Evolutionary conservation across 2,888 invertebrate species (phyloP).

Genomic region (Mycalesis mineus): DNA sequence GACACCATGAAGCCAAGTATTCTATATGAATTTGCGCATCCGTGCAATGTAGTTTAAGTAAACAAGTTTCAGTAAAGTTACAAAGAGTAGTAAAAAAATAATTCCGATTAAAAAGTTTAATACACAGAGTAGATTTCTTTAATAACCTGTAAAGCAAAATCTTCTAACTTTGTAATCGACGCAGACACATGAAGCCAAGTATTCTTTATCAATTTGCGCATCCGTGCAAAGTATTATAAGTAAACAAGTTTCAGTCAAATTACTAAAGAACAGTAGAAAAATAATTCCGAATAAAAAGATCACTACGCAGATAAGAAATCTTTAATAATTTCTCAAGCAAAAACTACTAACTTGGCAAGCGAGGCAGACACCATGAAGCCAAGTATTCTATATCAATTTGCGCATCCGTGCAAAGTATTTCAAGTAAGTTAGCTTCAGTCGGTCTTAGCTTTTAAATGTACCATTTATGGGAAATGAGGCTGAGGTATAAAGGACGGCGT

Average conservation of each 20-base stretch:
- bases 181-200: constrained; percentile 61
- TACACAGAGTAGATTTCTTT: too few species aligned
- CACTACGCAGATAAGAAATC: constrained; percentile 2
- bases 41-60: too few species aligned
- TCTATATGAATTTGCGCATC: too few species aligned
- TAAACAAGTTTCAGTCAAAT: constrained; percentile 51
- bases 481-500: constrained; percentile 58
- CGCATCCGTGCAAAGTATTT: constrained; percentile 70
- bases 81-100: too few species aligned
- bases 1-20: too few species aligned
- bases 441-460: constrained; percentile 66
- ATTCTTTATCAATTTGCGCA: constrained; percentile 74
- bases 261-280: constrained; percentile 20
- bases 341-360: constrained; percentile 34
- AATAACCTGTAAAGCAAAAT: too few species aligned
- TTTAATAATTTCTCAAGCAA: constrained; percentile 4
- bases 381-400: constrained; percentile 74
- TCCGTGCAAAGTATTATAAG: constrained; percentile 71
- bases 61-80: too few species aligned
- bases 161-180: constrained; percentile 36
- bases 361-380: constrained; percentile 56
- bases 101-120: too few species aligned
- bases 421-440: constrained; percentile 55
- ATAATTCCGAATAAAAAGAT: neutral
- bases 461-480: constrained; percentile 61